Evolutionary conservation across 2,888 invertebrate genomes (phyloP).

Genomic region (Lithophane semibrunnea): DNA sequence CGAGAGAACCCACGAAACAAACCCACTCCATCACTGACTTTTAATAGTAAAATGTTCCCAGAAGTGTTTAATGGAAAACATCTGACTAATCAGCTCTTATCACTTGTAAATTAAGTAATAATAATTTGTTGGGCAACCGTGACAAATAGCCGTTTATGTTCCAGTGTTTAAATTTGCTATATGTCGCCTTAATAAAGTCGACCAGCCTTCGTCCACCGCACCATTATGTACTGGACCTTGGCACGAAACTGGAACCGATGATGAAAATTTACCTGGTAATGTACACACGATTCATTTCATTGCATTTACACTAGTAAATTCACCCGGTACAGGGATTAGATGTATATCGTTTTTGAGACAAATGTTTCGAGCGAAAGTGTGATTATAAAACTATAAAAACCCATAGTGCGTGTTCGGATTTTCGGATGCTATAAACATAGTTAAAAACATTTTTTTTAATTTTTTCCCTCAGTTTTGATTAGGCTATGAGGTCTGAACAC

Average conservation of each 20-base stretch:
- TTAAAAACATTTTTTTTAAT: background rate
- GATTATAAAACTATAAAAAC: background rate
- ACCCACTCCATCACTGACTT: background rate
- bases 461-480: background rate
- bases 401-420: background rate
- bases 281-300: conserved; percentile 15
- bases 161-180: conserved; percentile 30
- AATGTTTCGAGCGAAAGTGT: background rate
- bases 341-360: background rate
- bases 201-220: background rate
- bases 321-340: background rate
- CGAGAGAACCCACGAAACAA: background rate
- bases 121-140: conserved; percentile 51
- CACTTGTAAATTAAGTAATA: conserved; percentile 57
- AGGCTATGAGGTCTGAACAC: background rate
- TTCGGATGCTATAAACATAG: background rate
- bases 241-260: conserved; percentile 23
- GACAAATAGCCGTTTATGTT: conserved; percentile 51
- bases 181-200: conserved; percentile 41
- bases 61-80: conserved; percentile 45
- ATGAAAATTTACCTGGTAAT: conserved; percentile 47
- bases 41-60: conserved; percentile 42
- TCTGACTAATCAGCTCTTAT: conserved; percentile 50
- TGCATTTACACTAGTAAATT: background rate
- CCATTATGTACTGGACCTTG: conserved; percentile 45